A percentile compares a stretch with the other conserved stretches of the same genome.
Conservation (phyloP, 2,888 invertebrate species). For the Galerucella pusilla region DNA sequence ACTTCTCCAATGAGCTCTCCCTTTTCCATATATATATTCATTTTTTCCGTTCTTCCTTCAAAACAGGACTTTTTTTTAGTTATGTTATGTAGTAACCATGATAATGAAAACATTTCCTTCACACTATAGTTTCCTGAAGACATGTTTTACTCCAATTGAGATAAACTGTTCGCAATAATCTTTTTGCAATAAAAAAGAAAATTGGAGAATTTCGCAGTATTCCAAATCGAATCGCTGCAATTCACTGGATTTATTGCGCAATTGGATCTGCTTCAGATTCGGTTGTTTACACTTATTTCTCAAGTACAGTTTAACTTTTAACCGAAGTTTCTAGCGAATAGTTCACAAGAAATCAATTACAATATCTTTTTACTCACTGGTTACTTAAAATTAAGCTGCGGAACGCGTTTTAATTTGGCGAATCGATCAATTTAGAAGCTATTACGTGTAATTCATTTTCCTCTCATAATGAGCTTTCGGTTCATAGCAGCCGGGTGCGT, state of each 20-base stretch:
- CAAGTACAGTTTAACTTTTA: background rate
- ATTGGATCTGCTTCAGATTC: background rate
- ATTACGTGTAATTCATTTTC: no score
- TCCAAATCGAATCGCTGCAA: constrained; percentile 1
- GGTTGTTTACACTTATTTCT: constrained; percentile 7
- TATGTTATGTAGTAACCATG: no score
- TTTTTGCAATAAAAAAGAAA: background rate
- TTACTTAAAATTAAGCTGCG: no score
- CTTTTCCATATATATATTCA: no score
- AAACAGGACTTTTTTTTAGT: no score
- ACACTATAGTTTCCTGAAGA: background rate
- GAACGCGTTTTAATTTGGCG: no score
- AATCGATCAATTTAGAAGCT: no score
- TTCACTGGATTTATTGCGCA: background rate
- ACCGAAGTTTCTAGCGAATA: background rate
- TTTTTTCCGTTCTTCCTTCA: no score
- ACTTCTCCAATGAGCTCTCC: no score
- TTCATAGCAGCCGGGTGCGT: no score
- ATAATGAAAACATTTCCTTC: background rate
- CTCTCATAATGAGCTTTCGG: no score
- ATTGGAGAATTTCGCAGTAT: background rate
- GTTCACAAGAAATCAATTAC: background rate
- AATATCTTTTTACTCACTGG: background rate
- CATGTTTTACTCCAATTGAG: background rate
- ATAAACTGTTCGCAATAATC: background rate